phyloP scores from a whole-genome alignment of 2,888 invertebrate species.

The Xylocampa areola region DNA sequence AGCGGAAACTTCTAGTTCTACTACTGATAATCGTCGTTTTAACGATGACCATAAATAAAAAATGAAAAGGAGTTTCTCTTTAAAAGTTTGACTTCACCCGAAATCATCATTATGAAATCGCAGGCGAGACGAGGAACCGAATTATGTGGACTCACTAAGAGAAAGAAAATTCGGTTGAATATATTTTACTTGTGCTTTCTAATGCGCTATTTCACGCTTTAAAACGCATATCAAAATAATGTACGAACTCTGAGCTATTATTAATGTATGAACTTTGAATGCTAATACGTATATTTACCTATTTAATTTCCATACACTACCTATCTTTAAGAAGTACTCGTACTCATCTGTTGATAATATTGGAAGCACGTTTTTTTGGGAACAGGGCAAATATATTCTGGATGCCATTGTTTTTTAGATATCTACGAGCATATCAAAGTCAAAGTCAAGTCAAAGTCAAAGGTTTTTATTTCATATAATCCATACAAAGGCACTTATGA shows the following conservation, averaged over 20 bases:
- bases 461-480: too few species aligned
- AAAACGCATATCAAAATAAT: slow-evolving; percentile 20
- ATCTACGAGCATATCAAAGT: too few species aligned
- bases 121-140: slow-evolving; percentile 55
- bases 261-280: background rate
- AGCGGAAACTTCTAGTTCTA: slow-evolving; percentile 26
- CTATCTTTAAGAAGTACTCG: too few species aligned
- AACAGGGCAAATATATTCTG: too few species aligned
- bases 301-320: background rate
- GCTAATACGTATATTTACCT: too few species aligned
- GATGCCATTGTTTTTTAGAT: too few species aligned
- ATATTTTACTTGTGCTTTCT: slow-evolving; percentile 57
- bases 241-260: slow-evolving; percentile 1
- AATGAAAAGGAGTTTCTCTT: slow-evolving; percentile 48
- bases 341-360: too few species aligned
- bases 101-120: slow-evolving; percentile 62
- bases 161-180: slow-evolving; percentile 39
- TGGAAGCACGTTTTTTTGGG: too few species aligned
- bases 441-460: too few species aligned
- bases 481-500: too few species aligned
- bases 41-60: slow-evolving; percentile 28
- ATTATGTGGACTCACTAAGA: slow-evolving; percentile 32
- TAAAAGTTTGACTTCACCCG: slow-evolving; percentile 38
- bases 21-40: slow-evolving; percentile 29
- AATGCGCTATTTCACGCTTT: slow-evolving; percentile 48